Conservation (phyloP, 2,888 invertebrate genomes). For the Polydrusus cervinus region DNA sequence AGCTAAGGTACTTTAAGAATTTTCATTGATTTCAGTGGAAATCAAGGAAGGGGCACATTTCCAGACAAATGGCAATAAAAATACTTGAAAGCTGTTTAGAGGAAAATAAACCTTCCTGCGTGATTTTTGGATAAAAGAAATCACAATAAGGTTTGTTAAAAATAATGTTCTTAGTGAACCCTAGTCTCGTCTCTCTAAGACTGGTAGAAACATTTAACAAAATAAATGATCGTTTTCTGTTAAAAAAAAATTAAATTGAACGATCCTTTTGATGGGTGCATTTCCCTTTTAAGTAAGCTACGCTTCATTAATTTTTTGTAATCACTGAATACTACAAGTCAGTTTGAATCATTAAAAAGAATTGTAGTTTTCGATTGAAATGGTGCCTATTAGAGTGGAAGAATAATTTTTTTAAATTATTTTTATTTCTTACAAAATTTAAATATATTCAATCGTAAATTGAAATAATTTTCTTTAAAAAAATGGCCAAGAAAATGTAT, state of each 20-base stretch:
- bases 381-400: background rate
- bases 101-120: no score
- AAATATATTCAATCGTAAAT: background rate
- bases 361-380: background rate
- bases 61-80: no score
- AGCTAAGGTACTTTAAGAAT: no score
- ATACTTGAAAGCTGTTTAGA: no score
- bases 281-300: conserved; percentile 4
- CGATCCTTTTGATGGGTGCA: background rate
- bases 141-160: no score
- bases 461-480: background rate
- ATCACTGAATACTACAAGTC: background rate
- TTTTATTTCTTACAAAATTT: background rate
- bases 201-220: no score
- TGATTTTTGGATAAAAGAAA: no score
- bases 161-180: no score
- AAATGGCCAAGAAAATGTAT: background rate
- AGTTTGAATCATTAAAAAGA: background rate
- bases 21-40: no score
- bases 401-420: background rate
- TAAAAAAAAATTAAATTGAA: background rate
- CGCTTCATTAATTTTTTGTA: background rate
- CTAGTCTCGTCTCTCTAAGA: background rate
- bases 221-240: background rate
- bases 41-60: no score